Evolutionary conservation across 2,797 vertebrate species (phyloP).

Genomic region (Margarornis squamiger): DNA sequence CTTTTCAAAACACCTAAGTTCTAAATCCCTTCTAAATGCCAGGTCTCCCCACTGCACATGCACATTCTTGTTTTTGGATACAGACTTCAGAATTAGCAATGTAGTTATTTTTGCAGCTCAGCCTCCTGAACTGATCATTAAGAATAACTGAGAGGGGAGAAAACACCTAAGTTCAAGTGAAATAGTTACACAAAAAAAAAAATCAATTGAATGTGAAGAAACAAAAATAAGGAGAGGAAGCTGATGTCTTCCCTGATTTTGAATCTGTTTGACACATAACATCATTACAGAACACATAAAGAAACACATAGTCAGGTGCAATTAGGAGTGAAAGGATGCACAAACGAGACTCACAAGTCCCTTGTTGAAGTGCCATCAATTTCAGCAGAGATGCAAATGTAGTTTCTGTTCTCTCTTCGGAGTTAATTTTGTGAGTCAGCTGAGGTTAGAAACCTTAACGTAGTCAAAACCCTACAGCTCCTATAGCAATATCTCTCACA

Average conservation of each 20-base stretch:
- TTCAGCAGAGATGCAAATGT: neutral
- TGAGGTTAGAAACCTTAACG: neutral
- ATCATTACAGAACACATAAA: neutral
- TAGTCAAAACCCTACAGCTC: neutral
- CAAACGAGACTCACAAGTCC: neutral
- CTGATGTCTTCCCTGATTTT: neutral
- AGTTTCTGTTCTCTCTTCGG: neutral
- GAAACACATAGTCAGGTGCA: neutral
- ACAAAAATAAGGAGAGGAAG: neutral
- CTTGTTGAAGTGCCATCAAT: neutral
- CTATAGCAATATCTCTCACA: neutral
- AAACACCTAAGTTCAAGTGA: neutral
- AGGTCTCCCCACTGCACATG: neutral
- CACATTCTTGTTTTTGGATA: neutral
- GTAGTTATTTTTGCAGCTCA: neutral
- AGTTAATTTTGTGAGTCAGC: neutral
- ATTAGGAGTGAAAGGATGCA: neutral
- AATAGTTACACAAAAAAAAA: neutral
- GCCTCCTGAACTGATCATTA: neutral
- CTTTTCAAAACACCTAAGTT: neutral
- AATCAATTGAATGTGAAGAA: neutral
- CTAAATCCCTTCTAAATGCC: neutral
- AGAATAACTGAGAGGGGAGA: neutral
- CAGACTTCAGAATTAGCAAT: neutral
- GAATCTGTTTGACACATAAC: neutral